Evolutionary conservation across 2,113 vertebrate species (phyloP), one percentile per base, ranked within the genome.

Genomic region (Todiramphus saurophagus): DNA sequence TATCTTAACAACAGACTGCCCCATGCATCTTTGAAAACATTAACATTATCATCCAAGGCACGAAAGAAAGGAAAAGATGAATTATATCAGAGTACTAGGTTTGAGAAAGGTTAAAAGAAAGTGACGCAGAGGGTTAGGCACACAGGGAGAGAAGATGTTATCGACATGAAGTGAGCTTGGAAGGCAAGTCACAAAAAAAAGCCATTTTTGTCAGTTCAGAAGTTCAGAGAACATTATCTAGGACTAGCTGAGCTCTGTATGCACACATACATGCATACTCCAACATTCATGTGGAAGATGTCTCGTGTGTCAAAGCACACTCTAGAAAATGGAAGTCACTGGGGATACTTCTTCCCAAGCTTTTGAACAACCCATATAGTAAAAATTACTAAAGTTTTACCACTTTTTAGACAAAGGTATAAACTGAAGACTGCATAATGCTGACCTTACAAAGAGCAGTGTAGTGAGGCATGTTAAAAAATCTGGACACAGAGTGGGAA

Each of bases 401-500:
- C 18, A 28, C 11, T 17, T 51, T 89, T 95, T 73, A 69, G 13
- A n/a, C 20, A 73, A 43, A 66, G 16, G 39, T 66, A 43, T 7
- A 33, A 53, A 31, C 7, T 62, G 41, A 74, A 82, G 68, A 43
- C 19, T n/a, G 25, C 4, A 10, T 62, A 75, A 68, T 24, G 37
- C 13, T 66, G n/a, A 48, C 16, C 31, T 55, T 55, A 37, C 20
- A 78, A 21, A 48, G 4, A 41, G 21, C 20, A 84, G 17, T 5
- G 35, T 86, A 73, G 9, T 7, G 3, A 76, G 9, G 17, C 19
- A 58, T 39, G 27, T 67, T 77, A 23, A 17, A 75, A 33, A 35
- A 13, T 75, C 69, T 9, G 18, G 24, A 44, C 8, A 51, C 25
- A 51, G 19, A 55, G 19, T 0, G 0, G 39, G 53, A 46, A 73